These are phyloP conservation scores for Cryptotis parvus DNA, from an alignment of 2,113 vertebrate species.

Conservation along the genomic window DNA sequence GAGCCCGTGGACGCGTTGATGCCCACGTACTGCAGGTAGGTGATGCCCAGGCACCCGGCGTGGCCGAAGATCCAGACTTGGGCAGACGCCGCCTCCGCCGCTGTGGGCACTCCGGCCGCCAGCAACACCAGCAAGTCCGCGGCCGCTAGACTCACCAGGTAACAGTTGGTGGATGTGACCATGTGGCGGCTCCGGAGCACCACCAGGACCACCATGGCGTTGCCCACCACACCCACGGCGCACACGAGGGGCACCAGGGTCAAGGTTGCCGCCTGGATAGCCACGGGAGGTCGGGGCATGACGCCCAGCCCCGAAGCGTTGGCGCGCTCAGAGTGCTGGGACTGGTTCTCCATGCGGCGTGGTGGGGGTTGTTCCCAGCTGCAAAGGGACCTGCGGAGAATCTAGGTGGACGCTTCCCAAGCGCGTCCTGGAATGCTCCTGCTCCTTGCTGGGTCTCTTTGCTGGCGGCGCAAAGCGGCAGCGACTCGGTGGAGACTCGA, in stretches of 20 bases:
- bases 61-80: conserved; percentile 93
- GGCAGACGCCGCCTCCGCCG: conserved; percentile 88
- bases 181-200: conserved; percentile 91
- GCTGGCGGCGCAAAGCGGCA: too few relatives aligned
- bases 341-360: conserved; percentile 62
- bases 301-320: conserved; percentile 67
- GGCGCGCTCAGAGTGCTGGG: background rate
- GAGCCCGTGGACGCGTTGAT: conserved; percentile 93
- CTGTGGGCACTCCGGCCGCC: conserved; percentile 90
- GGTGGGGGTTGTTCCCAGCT: background rate
- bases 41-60: conserved; percentile 91
- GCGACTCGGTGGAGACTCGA: background rate
- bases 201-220: conserved; percentile 92
- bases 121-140: conserved; percentile 92
- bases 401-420: background rate
- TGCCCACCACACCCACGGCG: conserved; percentile 90
- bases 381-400: background rate
- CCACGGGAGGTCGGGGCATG: conserved; percentile 88
- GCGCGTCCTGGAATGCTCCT: too few relatives aligned
- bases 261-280: conserved; percentile 92
- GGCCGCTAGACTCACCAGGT: conserved; percentile 91
- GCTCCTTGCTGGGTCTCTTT: too few relatives aligned
- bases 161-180: conserved; percentile 94
- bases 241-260: conserved; percentile 91
- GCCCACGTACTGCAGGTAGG: conserved; percentile 93